These are phyloP conservation scores for Enoplosus armatus DNA, from an alignment of 2,797 vertebrate species.

Conservation along the genomic window DNA sequence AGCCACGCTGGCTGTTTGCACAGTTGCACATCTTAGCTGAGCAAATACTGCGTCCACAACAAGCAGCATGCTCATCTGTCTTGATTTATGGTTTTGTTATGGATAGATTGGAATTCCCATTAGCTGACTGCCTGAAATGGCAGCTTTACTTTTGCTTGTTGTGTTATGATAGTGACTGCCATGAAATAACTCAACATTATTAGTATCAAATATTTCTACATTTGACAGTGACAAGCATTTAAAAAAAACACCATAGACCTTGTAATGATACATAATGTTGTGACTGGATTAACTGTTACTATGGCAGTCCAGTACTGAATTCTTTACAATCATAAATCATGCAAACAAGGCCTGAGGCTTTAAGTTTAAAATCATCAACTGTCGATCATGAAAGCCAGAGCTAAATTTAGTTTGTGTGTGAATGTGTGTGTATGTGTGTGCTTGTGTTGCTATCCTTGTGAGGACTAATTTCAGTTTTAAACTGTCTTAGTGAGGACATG, in stretches of 20 bases:
- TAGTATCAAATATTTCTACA: background rate
- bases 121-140: slow-evolving; percentile 10
- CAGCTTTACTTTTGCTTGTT: slow-evolving; percentile 4
- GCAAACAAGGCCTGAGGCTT: background rate
- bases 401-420: background rate
- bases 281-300: background rate
- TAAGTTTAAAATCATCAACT: background rate
- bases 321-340: background rate
- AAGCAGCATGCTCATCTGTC: slow-evolving; percentile 6
- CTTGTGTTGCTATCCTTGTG: background rate
- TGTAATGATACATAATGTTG: background rate
- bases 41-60: slow-evolving; percentile 36
- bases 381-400: background rate
- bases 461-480: background rate
- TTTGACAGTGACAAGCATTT: background rate
- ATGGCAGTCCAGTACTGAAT: background rate
- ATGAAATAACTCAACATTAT: slow-evolving; percentile 5
- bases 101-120: slow-evolving; percentile 29
- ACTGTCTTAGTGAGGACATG: background rate
- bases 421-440: background rate
- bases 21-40: slow-evolving; percentile 18
- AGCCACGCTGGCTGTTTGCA: slow-evolving; percentile 4
- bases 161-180: background rate
- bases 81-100: slow-evolving; percentile 30
- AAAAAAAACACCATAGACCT: background rate